Evolutionary conservation across 2,888 invertebrate genomes (phyloP), one percentile per base, ranked within the genome.

Genomic region (Epsilonema sp.): DNA sequence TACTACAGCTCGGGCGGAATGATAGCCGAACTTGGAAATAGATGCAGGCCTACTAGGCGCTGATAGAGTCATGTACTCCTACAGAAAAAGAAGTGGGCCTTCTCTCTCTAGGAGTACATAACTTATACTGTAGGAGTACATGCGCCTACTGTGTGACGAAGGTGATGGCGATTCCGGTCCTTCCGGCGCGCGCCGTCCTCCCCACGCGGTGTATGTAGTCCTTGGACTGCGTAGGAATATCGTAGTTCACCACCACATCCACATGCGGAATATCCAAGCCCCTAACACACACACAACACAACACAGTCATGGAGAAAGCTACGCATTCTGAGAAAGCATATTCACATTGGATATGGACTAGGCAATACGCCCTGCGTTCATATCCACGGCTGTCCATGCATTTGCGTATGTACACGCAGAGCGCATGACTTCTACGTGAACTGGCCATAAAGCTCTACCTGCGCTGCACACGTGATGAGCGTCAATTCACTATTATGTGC

Each of bases 161-260:
- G n/a, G n/a, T n/a, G n/a, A n/a, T n/a, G 0, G 92, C 76, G 66
- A 80, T 81, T 8, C 94, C 92, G 0, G 87, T 78, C 43, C 89
- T 75, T 0, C 92, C 92, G 4, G 92, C 92, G 53, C 92, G 73
- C 20, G 68, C 68, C 31, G 31, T 31, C 62, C 94, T 74, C 0
- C 94, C 94, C 39, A 97, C 94, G 56, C 94, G 74, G 68, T 97
- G 97, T 58, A 97, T 89, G 68, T 97, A 97, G 70, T 97, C 94
- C 68, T 97, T 97, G 59, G 89, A 87, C 67, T 94, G 90, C 26
- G 85, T 84, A 2, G 97, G 97, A 63, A 99, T 89, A 68, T 99
- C 94, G 67, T 86, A 81, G 71, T 97, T 97, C 22, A 97, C 75
- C 1, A 99, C 94, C 52, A 90, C 79, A 68, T 99, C 97, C 31